Conservation (phyloP, 2,113 vertebrate species). For the Tauraco erythrolophus region DNA sequence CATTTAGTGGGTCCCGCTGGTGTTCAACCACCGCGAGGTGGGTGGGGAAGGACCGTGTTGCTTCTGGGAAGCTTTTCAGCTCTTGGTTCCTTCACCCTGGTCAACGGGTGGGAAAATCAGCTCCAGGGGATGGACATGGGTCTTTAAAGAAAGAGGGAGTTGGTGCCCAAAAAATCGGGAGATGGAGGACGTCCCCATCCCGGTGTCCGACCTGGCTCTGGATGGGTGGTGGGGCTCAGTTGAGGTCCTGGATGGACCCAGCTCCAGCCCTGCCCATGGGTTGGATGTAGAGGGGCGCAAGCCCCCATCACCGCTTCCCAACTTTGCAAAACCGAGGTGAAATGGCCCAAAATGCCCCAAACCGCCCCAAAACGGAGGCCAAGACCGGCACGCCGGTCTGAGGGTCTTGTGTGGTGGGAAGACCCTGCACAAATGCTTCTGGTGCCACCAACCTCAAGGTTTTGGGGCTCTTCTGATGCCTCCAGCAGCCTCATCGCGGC, state of each 20-base stretch:
- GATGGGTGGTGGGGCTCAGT: background rate
- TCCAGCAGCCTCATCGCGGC: fast-evolving
- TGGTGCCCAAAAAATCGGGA: background rate
- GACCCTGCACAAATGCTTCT: fast-evolving
- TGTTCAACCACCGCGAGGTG: background rate
- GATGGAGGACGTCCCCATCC: background rate
- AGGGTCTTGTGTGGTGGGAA: too few relatives aligned
- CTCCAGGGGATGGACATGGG: background rate
- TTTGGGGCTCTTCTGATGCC: background rate
- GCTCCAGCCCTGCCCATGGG: background rate
- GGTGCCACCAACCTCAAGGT: too few relatives aligned
- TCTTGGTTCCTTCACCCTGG: fast-evolving
- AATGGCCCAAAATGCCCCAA: background rate
- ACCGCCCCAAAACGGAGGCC: fast-evolving
- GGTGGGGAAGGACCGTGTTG: background rate
- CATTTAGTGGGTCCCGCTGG: background rate
- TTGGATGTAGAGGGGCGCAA: too few relatives aligned
- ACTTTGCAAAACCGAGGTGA: background rate
- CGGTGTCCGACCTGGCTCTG: background rate
- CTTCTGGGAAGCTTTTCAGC: background rate
- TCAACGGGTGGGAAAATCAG: background rate
- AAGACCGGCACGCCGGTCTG: fast-evolving
- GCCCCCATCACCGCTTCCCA: too few relatives aligned
- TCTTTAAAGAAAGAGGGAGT: background rate
- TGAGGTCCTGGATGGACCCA: background rate